phyloP scores from a whole-genome alignment of 30 jellyfish, hydroid and myxozoan species.

The Calvadosia cruxmelitensis region DNA sequence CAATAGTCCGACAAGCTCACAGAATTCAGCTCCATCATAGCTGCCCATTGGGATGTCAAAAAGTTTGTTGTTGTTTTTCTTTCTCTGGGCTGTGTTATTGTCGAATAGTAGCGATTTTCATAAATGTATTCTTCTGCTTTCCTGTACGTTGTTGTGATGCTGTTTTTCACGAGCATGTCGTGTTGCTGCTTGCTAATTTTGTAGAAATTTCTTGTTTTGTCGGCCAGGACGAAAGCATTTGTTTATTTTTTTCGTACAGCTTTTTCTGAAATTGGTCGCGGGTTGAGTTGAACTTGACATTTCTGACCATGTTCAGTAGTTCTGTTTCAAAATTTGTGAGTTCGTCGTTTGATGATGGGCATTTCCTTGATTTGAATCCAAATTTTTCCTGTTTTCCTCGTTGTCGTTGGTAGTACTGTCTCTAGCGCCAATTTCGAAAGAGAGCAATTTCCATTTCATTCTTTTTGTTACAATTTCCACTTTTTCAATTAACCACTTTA shows the following conservation, averaged over 20 bases:
- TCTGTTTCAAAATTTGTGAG: constrained; percentile 8
- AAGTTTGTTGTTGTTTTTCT: no score
- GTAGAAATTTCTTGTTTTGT: constrained; percentile 26
- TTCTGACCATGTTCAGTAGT: constrained; percentile 13
- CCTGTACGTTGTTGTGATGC: constrained; percentile 11
- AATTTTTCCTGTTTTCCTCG: not conserved
- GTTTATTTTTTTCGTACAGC: constrained; percentile 6
- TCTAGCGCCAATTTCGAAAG: no score
- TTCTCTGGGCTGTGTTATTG: no score
- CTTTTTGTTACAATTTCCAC: constrained; percentile 31
- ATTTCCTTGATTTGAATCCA: constrained; percentile 24
- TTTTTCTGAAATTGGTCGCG: constrained; percentile 8
- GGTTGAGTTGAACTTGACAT: constrained; percentile 9
- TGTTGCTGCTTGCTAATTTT: constrained; percentile 5
- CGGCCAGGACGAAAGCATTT: constrained; percentile 28
- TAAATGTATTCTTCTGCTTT: no score
- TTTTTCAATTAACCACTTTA: constrained; percentile 10
- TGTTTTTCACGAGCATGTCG: constrained; percentile 7
- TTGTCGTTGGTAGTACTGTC: no score
- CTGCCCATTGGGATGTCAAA: no score
- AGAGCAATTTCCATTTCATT: constrained; percentile 72
- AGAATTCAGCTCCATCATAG: no score
- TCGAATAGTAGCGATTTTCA: no score
- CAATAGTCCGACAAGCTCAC: no score
- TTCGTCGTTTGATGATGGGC: constrained; percentile 21